Conservation (phyloP, 2,113 vertebrate species). For the Scartelaos histophorus region DNA sequence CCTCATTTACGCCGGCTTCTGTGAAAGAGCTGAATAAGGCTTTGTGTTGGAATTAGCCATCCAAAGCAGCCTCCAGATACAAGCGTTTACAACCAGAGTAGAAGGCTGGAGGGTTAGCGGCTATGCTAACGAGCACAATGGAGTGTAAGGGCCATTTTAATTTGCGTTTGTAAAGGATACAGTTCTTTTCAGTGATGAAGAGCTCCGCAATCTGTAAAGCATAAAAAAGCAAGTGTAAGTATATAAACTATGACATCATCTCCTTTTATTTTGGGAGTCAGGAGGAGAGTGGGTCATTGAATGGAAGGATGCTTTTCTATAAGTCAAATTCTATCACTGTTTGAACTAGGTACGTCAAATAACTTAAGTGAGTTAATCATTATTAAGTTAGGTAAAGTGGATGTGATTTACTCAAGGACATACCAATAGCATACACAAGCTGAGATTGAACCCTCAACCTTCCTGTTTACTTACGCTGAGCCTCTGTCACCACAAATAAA, state of each 20-base stretch:
- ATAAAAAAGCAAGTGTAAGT: constrained; percentile 36
- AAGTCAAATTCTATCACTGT: background rate
- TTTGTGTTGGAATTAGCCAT: constrained; percentile 48
- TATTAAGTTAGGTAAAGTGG: background rate
- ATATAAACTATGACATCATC: background rate
- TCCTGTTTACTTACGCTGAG: too few relatives aligned
- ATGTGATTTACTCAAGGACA: background rate
- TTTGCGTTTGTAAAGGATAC: constrained; percentile 73
- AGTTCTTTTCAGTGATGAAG: constrained; percentile 81
- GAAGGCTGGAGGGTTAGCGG: constrained; percentile 10
- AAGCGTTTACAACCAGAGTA: constrained; percentile 9
- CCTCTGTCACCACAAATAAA: background rate
- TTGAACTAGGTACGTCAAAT: background rate
- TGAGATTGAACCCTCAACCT: too few relatives aligned
- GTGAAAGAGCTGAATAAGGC: constrained; percentile 24
- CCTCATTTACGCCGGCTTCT: constrained; percentile 34
- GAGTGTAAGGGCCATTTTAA: background rate
- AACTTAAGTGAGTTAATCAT: background rate
- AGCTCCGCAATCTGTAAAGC: constrained; percentile 78
- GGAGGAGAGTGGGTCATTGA: background rate
- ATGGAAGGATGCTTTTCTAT: background rate
- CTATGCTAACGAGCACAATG: background rate
- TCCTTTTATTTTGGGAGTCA: background rate
- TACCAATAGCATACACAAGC: background rate
- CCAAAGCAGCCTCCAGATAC: constrained; percentile 7